Base-by-base conservation (phyloP, 2,888 invertebrate species). In the Choreutis nemorana region DNA sequence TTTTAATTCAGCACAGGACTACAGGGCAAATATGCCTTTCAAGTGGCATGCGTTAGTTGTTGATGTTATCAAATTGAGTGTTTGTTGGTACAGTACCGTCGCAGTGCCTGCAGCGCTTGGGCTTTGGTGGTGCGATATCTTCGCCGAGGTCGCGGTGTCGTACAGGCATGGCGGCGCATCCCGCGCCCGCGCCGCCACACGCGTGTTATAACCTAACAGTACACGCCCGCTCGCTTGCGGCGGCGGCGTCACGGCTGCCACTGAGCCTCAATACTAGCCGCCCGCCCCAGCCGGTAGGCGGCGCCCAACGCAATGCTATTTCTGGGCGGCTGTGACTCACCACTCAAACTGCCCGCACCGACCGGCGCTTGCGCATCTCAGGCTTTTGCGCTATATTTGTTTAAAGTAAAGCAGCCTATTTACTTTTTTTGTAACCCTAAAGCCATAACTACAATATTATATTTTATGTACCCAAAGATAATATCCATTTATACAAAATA, bases 51-150 rank as follows among this genome's bases (percentile, higher is more conserved):
- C n/a, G n/a, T n/a, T n/a, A n/a, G n/a, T n/a, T n/a, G n/a, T n/a
- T n/a, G n/a, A n/a, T n/a, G n/a, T n/a, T n/a, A n/a, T n/a, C n/a
- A n/a, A n/a, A n/a, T n/a, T n/a, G n/a, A n/a, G n/a, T n/a, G n/a
- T 22, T 2, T 23, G 12, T 23, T 12, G 33, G 34, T 42, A 61
- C 55, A 62, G 59, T 87, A 91, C 91, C 91, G 89, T 91, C 90
- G 88, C 91, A 91, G 82, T 90, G 90, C 84, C 88, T 90, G 89
- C 91, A 91, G 87, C 91, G 90, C 83, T 91, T 91, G 81, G 90
- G 89, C 85, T 89, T 87, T 82, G 90, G 90, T 56, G 73, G 66
- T 59, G 77, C 77, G 72, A 73, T 64, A 62, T 77, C 77, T 64
- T 79, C 79, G 70, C 78, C 73, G 71, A 72, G 72, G 64, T 75